Conservation (phyloP, 2,888 invertebrate genomes). For the Parascotia fuliginaria region DNA sequence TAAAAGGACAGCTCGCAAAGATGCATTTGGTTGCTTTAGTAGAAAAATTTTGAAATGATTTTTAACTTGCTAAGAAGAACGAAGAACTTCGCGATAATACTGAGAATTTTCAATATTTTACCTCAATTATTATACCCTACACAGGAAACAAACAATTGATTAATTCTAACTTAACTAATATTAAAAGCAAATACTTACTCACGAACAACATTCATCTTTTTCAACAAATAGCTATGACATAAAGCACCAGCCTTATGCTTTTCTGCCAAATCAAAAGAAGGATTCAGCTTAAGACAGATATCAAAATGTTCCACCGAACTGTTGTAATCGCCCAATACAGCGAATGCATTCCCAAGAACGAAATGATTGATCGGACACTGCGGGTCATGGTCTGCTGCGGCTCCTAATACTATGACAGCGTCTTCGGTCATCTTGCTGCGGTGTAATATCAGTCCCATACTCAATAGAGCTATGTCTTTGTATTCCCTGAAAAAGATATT, state of each 20-base stretch:
- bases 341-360: conserved; percentile 90
- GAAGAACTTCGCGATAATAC: no score
- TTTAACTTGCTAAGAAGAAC: no score
- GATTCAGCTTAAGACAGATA: conserved; percentile 87
- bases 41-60: no score
- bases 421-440: conserved; percentile 88
- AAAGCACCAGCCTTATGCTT: conserved; percentile 88
- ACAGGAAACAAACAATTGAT: no score
- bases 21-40: no score
- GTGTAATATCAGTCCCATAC: conserved; percentile 90
- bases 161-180: no score
- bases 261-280: conserved; percentile 86
- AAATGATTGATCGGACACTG: conserved; percentile 87
- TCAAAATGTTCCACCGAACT: conserved; percentile 87
- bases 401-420: conserved; percentile 89
- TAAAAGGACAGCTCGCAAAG: no score
- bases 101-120: no score
- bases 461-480: conserved; percentile 90
- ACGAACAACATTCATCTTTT: conserved; percentile 87
- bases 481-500: conserved; percentile 83
- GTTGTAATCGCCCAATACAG: conserved; percentile 89
- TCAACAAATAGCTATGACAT: conserved; percentile 88
- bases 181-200: conserved; percentile 80
- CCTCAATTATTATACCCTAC: no score
- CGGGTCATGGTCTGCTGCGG: conserved; percentile 90